Evolutionary conservation across 2,888 invertebrate genomes (phyloP).

Genomic region (Ditula angustiorana): DNA sequence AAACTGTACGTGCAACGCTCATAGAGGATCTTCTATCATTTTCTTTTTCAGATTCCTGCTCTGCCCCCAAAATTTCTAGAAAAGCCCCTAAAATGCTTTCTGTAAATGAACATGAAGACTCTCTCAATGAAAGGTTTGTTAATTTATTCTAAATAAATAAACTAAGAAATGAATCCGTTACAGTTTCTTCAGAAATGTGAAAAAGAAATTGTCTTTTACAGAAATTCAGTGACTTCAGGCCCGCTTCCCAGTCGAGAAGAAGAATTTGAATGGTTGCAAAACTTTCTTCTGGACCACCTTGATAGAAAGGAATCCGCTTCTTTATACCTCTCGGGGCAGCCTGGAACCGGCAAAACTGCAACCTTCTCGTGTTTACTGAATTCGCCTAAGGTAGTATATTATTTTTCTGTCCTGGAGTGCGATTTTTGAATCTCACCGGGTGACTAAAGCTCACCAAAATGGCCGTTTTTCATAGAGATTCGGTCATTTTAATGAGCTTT

Average conservation of each 20-base stretch:
- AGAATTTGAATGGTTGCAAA: constrained; percentile 89
- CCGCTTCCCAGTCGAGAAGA: constrained; percentile 91
- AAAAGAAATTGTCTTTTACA: constrained; percentile 42
- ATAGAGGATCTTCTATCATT: too few relatives aligned
- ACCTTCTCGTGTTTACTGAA: constrained; percentile 91
- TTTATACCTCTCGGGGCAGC: constrained; percentile 97
- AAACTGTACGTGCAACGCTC: too few relatives aligned
- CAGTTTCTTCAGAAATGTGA: background rate
- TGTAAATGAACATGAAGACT: constrained; percentile 69
- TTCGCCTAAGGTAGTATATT: constrained; percentile 87
- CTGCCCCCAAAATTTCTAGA: constrained; percentile 27
- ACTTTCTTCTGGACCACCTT: constrained; percentile 89
- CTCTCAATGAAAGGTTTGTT: constrained; percentile 29
- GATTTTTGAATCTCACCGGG: too few relatives aligned
- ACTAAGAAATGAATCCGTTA: too few relatives aligned
- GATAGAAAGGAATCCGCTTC: constrained; percentile 89
- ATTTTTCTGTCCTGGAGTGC: too few relatives aligned
- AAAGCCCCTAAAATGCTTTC: constrained; percentile 55
- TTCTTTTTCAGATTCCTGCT: constrained; percentile 23
- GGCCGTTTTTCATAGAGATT: too few relatives aligned
- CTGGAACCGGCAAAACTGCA: constrained; percentile 99
- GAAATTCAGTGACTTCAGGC: constrained; percentile 45
- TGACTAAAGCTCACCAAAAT: too few relatives aligned
- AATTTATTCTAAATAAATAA: background rate
- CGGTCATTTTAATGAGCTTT: too few relatives aligned